A percentile compares a stretch with the other conserved stretches of the same genome.
Conservation (phyloP, 1,140 invertebrate species). For the Lutraria rhynchaena region DNA sequence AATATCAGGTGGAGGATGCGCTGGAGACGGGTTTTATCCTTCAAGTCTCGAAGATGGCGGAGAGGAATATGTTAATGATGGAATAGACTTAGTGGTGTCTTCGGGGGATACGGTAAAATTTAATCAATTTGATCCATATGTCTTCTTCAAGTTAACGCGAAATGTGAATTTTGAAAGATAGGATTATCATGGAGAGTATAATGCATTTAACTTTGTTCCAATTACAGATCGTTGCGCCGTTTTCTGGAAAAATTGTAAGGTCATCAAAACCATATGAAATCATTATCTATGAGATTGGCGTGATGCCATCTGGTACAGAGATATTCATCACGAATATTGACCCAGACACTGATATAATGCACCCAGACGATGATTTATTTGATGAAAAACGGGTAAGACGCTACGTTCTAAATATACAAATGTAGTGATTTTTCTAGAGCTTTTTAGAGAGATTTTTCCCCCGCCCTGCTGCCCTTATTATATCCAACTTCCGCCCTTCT, state of each 20-base stretch:
- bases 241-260: constrained; percentile 50
- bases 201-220: background rate
- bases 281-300: constrained; percentile 51
- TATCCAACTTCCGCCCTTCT: too few species aligned
- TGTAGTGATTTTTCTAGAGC: too few species aligned
- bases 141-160: background rate
- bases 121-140: background rate
- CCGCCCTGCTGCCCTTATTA: too few species aligned
- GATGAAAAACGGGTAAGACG: too few species aligned
- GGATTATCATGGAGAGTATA: background rate
- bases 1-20: constrained; percentile 44
- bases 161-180: background rate
- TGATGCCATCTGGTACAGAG: constrained; percentile 40
- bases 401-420: too few species aligned
- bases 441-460: too few species aligned
- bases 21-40: constrained; percentile 58
- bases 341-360: constrained; percentile 46
- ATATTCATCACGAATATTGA: constrained; percentile 62
- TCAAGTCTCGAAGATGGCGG: constrained; percentile 37
- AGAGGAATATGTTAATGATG: constrained; percentile 57
- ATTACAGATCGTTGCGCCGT: constrained; percentile 62
- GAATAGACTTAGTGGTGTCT: constrained; percentile 48
- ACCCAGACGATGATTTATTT: background rate
- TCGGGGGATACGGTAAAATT: constrained; percentile 12
- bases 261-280: constrained; percentile 57